These are phyloP conservation scores for Pheosia gnoma DNA, from an alignment of 2,888 invertebrate species.

Conservation along the genomic window DNA sequence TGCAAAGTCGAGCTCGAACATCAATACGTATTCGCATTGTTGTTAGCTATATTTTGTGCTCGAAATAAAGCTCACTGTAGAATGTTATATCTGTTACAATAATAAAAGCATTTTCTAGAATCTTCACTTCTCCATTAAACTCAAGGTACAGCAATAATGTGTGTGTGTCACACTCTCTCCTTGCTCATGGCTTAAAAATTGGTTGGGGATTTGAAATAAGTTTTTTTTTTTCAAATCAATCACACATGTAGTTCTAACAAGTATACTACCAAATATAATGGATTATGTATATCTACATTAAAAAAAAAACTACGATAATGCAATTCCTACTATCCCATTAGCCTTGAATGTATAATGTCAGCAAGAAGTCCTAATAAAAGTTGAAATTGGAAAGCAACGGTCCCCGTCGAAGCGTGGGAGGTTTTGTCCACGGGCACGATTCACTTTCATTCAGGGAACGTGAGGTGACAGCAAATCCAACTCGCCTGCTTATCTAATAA, in stretches of 20 bases:
- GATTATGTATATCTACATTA: background rate
- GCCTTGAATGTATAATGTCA: background rate
- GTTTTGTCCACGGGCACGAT: constrained; percentile 56
- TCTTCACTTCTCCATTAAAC: no score
- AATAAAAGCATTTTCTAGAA: no score
- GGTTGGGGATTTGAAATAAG: no score
- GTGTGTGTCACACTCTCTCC: no score
- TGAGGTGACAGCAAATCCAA: constrained; percentile 64
- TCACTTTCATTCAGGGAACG: constrained; percentile 63
- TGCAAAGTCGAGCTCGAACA: constrained; percentile 37
- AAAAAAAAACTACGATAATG: background rate
- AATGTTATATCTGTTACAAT: no score
- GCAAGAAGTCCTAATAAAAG: constrained; percentile 12
- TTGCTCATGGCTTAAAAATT: no score
- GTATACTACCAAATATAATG: no score
- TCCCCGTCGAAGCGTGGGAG: constrained; percentile 52
- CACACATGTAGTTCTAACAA: no score
- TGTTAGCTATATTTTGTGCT: no score
- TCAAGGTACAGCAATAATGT: no score
- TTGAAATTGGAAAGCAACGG: constrained; percentile 49
- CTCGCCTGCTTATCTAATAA: constrained; percentile 65
- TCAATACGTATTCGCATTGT: constrained; percentile 14
- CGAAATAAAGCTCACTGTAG: no score
- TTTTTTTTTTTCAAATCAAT: no score
- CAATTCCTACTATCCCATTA: constrained; percentile 5